These are phyloP conservation scores for Herpailurus yagouaroundi DNA, from an alignment of 2,113 vertebrate species.

Conservation along the genomic window DNA sequence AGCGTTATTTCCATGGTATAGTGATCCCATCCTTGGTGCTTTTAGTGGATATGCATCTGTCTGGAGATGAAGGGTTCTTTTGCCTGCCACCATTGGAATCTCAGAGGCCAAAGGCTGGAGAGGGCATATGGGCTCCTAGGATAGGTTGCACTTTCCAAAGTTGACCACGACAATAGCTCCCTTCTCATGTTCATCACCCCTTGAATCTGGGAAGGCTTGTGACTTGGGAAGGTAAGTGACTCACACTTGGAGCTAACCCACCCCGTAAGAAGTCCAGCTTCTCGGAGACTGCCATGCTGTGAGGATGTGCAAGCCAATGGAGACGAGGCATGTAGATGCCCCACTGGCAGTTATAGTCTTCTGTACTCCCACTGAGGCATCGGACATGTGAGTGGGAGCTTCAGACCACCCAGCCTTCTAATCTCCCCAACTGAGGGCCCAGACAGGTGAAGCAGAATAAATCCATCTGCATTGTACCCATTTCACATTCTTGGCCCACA, in stretches of 20 bases:
- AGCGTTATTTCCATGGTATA: background rate
- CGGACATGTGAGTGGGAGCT: background rate
- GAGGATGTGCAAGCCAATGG: background rate
- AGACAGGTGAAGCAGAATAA: background rate
- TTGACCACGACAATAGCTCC: background rate
- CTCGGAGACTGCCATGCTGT: background rate
- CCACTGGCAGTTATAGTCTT: background rate
- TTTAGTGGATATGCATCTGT: background rate
- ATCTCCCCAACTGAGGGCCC: background rate
- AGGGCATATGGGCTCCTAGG: background rate
- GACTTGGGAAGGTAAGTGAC: background rate
- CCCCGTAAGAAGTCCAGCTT: background rate
- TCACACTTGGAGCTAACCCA: background rate
- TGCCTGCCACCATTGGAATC: no score
- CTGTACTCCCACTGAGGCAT: no score
- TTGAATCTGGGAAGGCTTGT: background rate
- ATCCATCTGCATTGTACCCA: background rate
- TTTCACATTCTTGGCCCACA: background rate
- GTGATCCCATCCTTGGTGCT: background rate
- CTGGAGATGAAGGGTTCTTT: background rate
- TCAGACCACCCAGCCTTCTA: background rate
- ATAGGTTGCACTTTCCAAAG: background rate
- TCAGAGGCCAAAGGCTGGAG: background rate
- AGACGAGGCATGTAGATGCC: background rate
- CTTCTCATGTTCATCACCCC: background rate